These are phyloP conservation scores for Eurypyga helias DNA, from an alignment of 2,113 vertebrate species.

Conservation along the genomic window DNA sequence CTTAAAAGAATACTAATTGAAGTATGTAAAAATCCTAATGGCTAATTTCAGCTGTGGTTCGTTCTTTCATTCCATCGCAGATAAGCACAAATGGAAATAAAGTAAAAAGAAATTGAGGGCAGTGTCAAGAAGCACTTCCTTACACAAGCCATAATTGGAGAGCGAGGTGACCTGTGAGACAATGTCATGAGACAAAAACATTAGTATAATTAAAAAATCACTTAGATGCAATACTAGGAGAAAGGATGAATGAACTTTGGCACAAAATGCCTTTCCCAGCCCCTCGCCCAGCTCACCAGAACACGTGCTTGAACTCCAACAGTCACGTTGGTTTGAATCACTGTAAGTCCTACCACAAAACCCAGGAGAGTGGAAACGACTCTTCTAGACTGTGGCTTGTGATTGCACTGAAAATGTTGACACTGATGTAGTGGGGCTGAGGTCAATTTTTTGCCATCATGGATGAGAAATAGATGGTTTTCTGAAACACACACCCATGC, in stretches of 20 bases:
- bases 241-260: constrained; percentile 42
- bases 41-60: background rate
- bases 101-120: constrained; percentile 18
- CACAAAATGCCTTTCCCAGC: background rate
- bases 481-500: background rate
- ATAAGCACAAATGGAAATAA: constrained; percentile 34
- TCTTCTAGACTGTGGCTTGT: background rate
- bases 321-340: background rate
- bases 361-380: background rate
- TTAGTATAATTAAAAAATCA: constrained; percentile 54
- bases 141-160: constrained; percentile 34
- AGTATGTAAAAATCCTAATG: constrained; percentile 3
- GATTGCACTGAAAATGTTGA: background rate
- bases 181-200: constrained; percentile 31
- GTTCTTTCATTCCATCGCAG: background rate
- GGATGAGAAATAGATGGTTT: background rate
- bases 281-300: background rate
- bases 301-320: background rate
- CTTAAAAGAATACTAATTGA: constrained; percentile 25
- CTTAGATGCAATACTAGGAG: background rate
- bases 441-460: background rate
- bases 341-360: background rate
- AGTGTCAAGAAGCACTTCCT: constrained; percentile 50
- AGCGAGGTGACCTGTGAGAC: constrained; percentile 30
- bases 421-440: background rate